Conservation (phyloP, 2,797 vertebrate species). For the Malacoctenus gilli region DNA sequence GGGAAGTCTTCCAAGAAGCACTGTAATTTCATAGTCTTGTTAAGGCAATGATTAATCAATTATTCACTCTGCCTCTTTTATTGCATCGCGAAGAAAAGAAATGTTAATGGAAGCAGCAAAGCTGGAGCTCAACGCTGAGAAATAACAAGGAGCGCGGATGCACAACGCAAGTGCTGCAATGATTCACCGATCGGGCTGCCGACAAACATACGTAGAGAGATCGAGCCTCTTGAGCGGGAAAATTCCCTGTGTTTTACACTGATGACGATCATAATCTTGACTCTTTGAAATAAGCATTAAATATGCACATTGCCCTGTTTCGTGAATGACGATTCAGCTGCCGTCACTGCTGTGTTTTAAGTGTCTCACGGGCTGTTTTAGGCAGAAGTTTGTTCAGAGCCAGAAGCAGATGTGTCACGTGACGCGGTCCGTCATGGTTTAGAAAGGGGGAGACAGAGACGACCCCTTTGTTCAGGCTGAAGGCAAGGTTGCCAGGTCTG, state of each 20-base stretch:
- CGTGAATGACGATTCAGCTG: neutral
- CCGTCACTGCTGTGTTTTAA: neutral
- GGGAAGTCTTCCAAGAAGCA: slow-evolving; percentile 47
- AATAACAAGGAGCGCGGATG: neutral
- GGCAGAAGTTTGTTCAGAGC: no score
- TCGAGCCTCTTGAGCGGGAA: no score
- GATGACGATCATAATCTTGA: neutral
- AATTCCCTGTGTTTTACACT: neutral
- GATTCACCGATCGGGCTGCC: neutral
- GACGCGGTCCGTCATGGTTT: no score
- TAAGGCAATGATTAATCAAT: slow-evolving; percentile 71
- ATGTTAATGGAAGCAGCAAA: slow-evolving; percentile 39
- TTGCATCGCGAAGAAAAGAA: slow-evolving; percentile 40
- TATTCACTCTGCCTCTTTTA: slow-evolving; percentile 66
- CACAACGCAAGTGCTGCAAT: neutral
- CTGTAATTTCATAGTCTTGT: slow-evolving; percentile 68
- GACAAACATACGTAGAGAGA: neutral
- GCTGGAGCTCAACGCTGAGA: neutral
- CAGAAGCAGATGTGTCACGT: no score
- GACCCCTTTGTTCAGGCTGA: no score
- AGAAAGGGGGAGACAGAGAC: no score
- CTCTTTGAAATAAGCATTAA: neutral
- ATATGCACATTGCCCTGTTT: neutral
- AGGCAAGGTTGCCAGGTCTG: no score
- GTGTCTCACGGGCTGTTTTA: no score